Evolutionary conservation across 2,797 vertebrate species (phyloP).

Genomic region (Sebastes trivittatus): DNA sequence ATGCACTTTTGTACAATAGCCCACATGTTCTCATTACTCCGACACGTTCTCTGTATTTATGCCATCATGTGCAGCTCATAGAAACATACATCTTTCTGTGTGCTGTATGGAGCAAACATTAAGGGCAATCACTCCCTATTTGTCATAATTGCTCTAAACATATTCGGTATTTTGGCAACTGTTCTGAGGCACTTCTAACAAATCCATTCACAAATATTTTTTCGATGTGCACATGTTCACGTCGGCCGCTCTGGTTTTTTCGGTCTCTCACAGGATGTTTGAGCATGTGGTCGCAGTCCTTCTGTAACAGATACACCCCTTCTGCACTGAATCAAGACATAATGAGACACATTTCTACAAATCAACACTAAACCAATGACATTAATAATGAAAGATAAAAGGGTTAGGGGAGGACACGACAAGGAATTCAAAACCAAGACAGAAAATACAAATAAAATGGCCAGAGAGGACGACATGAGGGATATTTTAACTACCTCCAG

Average conservation of each 20-base stretch:
- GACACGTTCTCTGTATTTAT: conserved; percentile 24
- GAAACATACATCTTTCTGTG: conserved; percentile 20
- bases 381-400: conserved; percentile 29
- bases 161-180: conserved; percentile 55
- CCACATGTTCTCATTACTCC: conserved; percentile 36
- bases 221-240: conserved; percentile 33
- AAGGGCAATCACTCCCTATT: conserved; percentile 27
- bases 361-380: conserved; percentile 12
- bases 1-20: conserved; percentile 15
- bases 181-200: conserved; percentile 53
- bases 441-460: conserved; percentile 8
- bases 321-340: conserved; percentile 10
- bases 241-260: conserved; percentile 41
- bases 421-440: neutral
- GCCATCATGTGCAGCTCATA: conserved; percentile 18
- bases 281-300: conserved; percentile 34
- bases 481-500: conserved; percentile 62
- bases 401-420: neutral
- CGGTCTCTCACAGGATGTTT: conserved; percentile 33
- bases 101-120: conserved; percentile 21
- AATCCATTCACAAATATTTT: conserved; percentile 65
- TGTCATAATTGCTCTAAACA: conserved; percentile 54
- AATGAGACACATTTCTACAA: conserved; percentile 24
- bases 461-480: neutral
- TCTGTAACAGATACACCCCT: conserved; percentile 3